These are phyloP conservation scores for Alexandromys oeconomus DNA, from an alignment of 2,797 vertebrate genomes.

Conservation along the genomic window DNA sequence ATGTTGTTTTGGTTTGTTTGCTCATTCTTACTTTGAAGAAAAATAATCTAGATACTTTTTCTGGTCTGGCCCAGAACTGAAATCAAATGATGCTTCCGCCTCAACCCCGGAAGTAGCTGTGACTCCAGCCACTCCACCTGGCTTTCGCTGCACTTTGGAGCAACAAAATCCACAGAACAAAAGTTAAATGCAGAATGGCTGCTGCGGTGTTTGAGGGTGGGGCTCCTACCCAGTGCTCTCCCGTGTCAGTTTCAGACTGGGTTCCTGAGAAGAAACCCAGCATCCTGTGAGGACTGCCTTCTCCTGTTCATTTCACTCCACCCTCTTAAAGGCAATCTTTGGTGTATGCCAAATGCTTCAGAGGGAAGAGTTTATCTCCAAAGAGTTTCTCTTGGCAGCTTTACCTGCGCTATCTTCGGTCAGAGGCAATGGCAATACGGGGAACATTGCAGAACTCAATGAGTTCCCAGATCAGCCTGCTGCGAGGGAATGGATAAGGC, in stretches of 20 bases:
- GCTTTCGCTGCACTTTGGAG: not conserved
- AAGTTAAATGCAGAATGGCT: not conserved
- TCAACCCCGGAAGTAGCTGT: not conserved
- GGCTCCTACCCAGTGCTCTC: too few species aligned
- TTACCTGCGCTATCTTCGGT: not conserved
- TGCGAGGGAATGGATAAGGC: not conserved
- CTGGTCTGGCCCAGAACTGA: not conserved
- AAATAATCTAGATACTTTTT: not conserved
- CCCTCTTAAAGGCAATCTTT: slow-evolving; percentile 36
- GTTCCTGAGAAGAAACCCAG: not conserved
- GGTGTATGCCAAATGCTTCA: slow-evolving; percentile 3
- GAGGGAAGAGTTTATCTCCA: slow-evolving; percentile 20
- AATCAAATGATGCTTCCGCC: not conserved
- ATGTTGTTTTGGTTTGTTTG: not conserved
- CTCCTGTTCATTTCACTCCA: not conserved
- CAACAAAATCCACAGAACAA: slow-evolving; percentile 14
- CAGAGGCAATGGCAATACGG: not conserved
- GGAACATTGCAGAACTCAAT: not conserved
- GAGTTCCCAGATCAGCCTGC: not conserved
- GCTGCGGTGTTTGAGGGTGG: not conserved
- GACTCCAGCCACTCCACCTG: not conserved
- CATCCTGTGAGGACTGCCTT: not conserved
- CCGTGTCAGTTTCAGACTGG: not conserved
- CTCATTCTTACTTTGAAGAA: not conserved
- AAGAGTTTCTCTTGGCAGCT: not conserved